Evolutionary conservation across 1,140 invertebrate genomes (phyloP), one percentile per base, ranked within the genome.

Genomic region (Aphaenogaster ashmeadi): DNA sequence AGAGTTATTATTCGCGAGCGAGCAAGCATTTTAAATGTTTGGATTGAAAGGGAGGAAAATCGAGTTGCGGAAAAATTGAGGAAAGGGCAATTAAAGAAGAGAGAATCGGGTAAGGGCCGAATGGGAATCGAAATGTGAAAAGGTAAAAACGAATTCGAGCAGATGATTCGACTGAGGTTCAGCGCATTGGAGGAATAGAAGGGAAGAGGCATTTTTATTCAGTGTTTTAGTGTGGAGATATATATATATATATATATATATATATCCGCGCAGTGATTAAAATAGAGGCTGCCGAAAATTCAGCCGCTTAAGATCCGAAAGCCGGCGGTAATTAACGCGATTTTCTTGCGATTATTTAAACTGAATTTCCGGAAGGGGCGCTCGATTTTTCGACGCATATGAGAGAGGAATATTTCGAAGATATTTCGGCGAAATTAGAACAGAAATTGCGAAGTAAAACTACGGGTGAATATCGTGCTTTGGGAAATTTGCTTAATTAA

Each of bases 21-120:
- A 54, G 33, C 58, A 47, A 60, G 67, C 41, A 83, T 74, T 83
- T 83, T 60, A 74, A 84, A 74, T 54, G 52, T 83, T 58, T 47
- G 54, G 36, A 74, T 74, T 74, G 80, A 74, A 69, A 72, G 50
- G 38, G 13, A 44, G 13, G 52, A 58, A 21, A 44, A 83, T 72
- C 13, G 54, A 60, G 4, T 36, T 15, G 62, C 60, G 38, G 38
- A 72, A 58, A 72, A 83, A 41, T 38, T 38, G 21, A 33, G 38
- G 9, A 58, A 27, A 72, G 11, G 67, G 41, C 54, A 74, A 83
- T 83, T 83, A 83, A 83, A 21, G 18, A 58, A 27, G 1, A 44
- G 38, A 69, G 41, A 44, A 83, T 13, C 47, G 36, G n/a, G 47
- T 21, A 36, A 74, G 71, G 15, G 1, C 38, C 13, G 47, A 58